phyloP scores from a whole-genome alignment of 2,113 vertebrate genomes.

The Plestiodon gilberti region DNA sequence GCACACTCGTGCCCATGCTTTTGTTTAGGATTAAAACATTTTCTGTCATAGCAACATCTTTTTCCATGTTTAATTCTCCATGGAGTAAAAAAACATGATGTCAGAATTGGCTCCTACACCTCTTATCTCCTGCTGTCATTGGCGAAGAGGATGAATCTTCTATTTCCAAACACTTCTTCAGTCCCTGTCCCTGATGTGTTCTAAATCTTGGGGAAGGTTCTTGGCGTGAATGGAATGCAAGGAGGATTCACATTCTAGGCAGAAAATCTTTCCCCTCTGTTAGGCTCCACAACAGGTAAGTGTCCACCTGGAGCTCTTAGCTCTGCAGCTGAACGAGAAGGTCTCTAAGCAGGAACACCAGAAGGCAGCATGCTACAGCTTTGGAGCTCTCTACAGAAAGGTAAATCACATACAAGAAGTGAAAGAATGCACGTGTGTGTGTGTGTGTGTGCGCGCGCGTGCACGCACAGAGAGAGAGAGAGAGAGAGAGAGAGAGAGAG shows the following conservation, averaged over 20 bases:
- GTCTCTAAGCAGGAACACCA: not conserved
- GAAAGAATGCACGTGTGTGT: not conserved
- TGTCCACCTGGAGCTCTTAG: not conserved
- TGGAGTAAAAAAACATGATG: not conserved
- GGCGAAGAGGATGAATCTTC: conserved; percentile 3
- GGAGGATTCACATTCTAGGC: not conserved
- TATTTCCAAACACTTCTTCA: not conserved
- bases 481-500: too few relatives aligned
- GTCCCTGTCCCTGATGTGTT: not conserved
- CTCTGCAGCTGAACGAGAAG: not conserved
- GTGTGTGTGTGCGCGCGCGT: too few relatives aligned
- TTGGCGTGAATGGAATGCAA: not conserved
- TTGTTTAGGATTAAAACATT: not conserved
- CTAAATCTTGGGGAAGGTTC: not conserved
- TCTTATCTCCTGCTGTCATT: conserved; percentile 3
- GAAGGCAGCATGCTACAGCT: not conserved
- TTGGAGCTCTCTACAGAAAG: not conserved
- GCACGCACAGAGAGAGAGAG: too few relatives aligned
- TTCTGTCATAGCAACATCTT: not conserved
- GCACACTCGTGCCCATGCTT: not conserved
- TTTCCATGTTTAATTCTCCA: not conserved
- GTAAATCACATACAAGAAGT: not conserved
- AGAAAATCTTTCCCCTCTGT: not conserved
- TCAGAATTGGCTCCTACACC: conserved; percentile 13
- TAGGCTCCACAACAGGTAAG: not conserved